These are phyloP conservation scores for Phenganax stokvisi DNA, from an alignment of 92 coral and sea anemone species.

Conservation along the genomic window DNA sequence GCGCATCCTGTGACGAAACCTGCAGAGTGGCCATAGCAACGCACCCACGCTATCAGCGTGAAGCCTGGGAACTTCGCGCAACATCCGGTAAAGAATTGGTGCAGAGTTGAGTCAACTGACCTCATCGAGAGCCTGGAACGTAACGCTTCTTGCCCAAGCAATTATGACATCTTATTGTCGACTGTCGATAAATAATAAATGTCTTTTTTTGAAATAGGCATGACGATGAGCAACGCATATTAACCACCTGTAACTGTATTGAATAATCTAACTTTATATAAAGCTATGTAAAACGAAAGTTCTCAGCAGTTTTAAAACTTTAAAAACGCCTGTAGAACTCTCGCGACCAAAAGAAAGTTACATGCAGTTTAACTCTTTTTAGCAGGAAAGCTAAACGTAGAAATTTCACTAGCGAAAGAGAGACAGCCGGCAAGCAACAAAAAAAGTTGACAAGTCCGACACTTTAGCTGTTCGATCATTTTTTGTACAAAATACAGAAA, in stretches of 20 bases:
- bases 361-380: no score
- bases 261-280: no score
- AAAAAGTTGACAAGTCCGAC: no score
- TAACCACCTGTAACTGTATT: conserved; percentile 1
- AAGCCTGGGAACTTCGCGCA: conserved; percentile 26
- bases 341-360: no score
- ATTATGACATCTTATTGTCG: background rate
- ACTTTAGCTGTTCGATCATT: no score
- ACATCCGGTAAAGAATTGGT: background rate
- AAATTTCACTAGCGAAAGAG: no score
- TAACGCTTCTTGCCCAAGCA: no score
- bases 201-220: conserved; percentile 6
- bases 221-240: background rate
- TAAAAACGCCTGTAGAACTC: no score
- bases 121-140: background rate
- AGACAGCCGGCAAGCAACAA: no score
- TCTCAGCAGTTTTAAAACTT: no score
- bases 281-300: no score
- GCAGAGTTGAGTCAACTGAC: background rate
- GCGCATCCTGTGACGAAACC: background rate
- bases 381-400: no score
- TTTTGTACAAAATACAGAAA: background rate
- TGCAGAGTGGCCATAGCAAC: conserved; percentile 6
- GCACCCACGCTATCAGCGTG: conserved; percentile 25
- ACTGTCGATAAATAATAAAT: background rate